phyloP scores from a whole-genome alignment of 2,888 invertebrate species.

The Drosophila paramelanica region DNA sequence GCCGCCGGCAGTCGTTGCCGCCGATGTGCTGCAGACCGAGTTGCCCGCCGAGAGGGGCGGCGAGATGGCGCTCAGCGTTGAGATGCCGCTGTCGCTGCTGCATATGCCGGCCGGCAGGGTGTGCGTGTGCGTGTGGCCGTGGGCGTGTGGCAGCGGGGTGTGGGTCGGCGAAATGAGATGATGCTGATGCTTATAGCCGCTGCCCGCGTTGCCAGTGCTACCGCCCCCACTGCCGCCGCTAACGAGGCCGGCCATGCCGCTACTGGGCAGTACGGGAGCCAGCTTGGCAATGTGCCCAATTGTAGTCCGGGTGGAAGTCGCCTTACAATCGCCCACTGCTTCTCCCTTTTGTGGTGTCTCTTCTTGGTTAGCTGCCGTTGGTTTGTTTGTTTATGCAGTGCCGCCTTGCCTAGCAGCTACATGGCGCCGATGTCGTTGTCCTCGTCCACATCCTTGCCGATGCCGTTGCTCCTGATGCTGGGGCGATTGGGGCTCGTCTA shows the following conservation, averaged over 20 bases:
- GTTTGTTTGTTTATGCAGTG: constrained; percentile 8
- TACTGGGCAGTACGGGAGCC: constrained; percentile 84
- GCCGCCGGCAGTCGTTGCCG: constrained; percentile 53
- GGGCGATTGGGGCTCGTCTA: constrained; percentile 10
- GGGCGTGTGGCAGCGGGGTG: constrained; percentile 37
- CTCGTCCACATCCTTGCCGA: constrained; percentile 41
- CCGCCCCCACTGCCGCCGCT: constrained; percentile 33
- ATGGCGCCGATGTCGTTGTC: constrained; percentile 38
- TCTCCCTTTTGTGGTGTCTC: constrained; percentile 1
- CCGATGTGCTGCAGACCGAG: constrained; percentile 49
- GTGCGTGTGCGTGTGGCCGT: constrained; percentile 37
- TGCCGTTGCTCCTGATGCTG: constrained; percentile 7
- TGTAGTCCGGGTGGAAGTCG: not conserved
- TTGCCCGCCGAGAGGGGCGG: constrained; percentile 73
- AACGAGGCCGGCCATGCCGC: constrained; percentile 80
- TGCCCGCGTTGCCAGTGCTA: constrained; percentile 32
- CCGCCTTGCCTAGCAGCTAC: constrained; percentile 47
- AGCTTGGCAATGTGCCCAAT: constrained; percentile 67
- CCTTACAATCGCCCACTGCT: constrained; percentile 20
- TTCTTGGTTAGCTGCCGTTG: constrained; percentile 18
- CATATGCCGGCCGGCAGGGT: constrained; percentile 76
- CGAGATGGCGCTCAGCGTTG: constrained; percentile 81
- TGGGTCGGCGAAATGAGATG: constrained; percentile 79
- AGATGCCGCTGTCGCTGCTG: constrained; percentile 82
- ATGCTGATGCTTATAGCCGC: constrained; percentile 55